These are phyloP conservation scores for Apocrypta bakeri DNA, from an alignment of 1,140 invertebrate species.

Conservation along the genomic window DNA sequence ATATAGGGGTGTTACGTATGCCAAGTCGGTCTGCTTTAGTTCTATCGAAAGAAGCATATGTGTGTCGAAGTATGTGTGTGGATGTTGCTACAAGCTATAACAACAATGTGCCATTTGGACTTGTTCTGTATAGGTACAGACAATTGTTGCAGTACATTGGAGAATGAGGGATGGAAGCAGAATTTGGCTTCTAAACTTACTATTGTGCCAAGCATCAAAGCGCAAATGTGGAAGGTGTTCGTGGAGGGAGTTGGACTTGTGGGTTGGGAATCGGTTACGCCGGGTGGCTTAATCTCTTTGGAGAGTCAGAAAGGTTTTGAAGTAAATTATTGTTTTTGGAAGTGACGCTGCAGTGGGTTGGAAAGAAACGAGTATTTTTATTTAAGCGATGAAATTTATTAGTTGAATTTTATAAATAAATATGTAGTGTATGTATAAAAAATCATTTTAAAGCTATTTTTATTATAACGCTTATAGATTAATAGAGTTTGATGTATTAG, in stretches of 20 bases:
- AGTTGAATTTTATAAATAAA: too few species aligned
- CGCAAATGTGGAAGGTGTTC: not conserved
- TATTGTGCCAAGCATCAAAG: not conserved
- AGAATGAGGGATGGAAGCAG: not conserved
- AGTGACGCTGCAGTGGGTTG: too few species aligned
- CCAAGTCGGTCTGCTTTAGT: not conserved
- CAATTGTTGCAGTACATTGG: constrained; percentile 1
- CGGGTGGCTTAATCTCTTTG: not conserved
- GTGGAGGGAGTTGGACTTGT: not conserved
- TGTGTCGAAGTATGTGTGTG: too few species aligned
- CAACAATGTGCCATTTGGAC: too few species aligned
- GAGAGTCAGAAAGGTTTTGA: not conserved
- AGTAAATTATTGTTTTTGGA: not conserved
- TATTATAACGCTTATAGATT: too few species aligned
- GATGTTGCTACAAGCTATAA: too few species aligned
- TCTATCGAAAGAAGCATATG: not conserved
- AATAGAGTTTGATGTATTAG: too few species aligned
- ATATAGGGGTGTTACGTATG: not conserved
- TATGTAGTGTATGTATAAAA: too few species aligned
- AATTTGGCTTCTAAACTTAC: not conserved
- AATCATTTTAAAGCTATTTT: too few species aligned
- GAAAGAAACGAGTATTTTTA: too few species aligned
- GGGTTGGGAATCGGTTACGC: not conserved
- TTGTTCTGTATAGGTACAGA: too few species aligned
- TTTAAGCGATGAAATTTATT: too few species aligned